Conservation (phyloP, 2,113 vertebrate species). For the Scomber japonicus region DNA sequence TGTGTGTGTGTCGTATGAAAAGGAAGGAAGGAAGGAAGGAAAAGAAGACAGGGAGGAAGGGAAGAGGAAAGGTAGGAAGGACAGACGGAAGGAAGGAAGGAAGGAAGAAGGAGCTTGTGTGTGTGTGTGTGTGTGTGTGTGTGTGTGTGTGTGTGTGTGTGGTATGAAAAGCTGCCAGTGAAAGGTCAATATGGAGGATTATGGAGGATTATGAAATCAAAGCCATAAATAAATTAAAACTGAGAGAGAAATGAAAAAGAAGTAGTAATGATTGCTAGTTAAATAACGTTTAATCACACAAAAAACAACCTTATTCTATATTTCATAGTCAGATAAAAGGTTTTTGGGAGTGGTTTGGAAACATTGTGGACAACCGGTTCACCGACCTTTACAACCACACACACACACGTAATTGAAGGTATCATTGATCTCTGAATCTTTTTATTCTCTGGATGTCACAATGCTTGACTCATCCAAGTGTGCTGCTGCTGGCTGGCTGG, state of each 20-base stretch:
- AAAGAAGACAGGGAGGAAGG: no score
- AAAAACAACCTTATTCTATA: no score
- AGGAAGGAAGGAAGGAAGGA: no score
- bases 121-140: conserved; percentile 31
- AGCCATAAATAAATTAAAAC: background rate
- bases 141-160: conserved; percentile 27
- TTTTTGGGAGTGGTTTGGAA: background rate
- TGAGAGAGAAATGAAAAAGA: no score
- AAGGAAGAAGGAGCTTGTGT: conserved; percentile 12
- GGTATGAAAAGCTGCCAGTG: background rate
- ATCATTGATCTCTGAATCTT: background rate
- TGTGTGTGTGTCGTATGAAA: no score
- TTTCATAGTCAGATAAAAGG: background rate
- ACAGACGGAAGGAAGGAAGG: no score
- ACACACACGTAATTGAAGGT: background rate
- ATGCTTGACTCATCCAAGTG: background rate
- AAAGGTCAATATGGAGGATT: background rate
- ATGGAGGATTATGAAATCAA: background rate
- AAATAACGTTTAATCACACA: no score
- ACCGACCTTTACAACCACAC: no score
- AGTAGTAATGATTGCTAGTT: no score
- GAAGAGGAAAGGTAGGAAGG: no score
- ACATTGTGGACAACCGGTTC: background rate
- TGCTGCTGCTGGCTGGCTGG: no score
- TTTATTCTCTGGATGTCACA: background rate